Conservation (phyloP, 2,888 invertebrate species). For the Mystacides longicornis region DNA sequence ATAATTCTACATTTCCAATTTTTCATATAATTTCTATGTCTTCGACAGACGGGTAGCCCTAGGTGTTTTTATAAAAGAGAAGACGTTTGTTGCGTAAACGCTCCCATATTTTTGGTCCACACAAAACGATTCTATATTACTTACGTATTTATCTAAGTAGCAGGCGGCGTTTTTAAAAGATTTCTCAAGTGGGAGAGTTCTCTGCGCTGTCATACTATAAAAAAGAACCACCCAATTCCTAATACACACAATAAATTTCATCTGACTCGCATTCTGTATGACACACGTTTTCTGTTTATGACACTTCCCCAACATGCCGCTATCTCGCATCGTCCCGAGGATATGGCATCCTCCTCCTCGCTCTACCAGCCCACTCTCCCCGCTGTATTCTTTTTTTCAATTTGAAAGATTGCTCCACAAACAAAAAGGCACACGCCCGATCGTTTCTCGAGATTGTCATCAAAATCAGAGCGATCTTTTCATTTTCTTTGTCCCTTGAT, state of each 20-base stretch:
- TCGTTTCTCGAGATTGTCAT: not conserved
- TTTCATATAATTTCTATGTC: no score
- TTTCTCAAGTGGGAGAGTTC: slow-evolving; percentile 4
- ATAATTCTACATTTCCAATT: no score
- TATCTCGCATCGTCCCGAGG: slow-evolving; percentile 5
- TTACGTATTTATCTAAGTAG: no score
- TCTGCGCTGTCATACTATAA: slow-evolving; percentile 11
- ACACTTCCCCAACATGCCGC: slow-evolving; percentile 8
- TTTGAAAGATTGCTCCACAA: not conserved
- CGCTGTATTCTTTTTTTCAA: not conserved
- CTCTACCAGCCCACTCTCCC: not conserved
- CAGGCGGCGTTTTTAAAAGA: not conserved
- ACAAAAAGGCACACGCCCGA: not conserved
- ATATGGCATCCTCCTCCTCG: not conserved
- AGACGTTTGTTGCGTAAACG: no score
- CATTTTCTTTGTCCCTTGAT: not conserved
- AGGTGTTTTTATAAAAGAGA: no score
- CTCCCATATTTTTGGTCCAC: no score
- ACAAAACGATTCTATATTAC: no score
- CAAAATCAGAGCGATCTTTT: not conserved
- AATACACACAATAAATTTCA: slow-evolving; percentile 18
- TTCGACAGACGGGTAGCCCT: no score
- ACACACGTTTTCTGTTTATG: slow-evolving; percentile 11
- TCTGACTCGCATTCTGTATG: slow-evolving; percentile 1
- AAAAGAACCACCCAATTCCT: slow-evolving; percentile 11